phyloP scores from a whole-genome alignment of 2,113 vertebrate species.

The Psilopsiagon aurifrons region DNA sequence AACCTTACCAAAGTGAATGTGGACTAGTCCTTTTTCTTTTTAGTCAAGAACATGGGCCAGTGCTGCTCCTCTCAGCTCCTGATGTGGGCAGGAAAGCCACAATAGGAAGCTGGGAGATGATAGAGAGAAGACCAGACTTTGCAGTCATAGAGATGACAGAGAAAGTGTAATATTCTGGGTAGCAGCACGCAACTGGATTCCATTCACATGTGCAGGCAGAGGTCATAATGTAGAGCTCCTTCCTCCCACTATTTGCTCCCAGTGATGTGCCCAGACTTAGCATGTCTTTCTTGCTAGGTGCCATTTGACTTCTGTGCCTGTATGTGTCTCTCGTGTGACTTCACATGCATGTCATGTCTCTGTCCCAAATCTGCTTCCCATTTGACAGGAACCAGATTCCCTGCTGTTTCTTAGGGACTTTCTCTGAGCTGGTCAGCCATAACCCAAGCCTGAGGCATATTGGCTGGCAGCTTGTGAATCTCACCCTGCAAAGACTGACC shows the following conservation, averaged over 20 bases:
- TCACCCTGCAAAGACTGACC: constrained; percentile 51
- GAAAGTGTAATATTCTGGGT: neutral
- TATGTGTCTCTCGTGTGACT: neutral
- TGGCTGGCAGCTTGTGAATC: constrained; percentile 48
- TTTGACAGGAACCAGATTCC: constrained; percentile 11
- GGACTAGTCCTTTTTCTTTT: neutral
- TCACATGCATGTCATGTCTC: fast-evolving
- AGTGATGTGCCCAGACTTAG: fast-evolving
- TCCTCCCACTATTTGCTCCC: fast-evolving
- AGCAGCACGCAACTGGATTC: neutral
- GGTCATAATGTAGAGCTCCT: neutral
- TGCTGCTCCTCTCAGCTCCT: neutral
- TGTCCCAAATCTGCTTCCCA: neutral
- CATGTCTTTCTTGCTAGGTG: neutral
- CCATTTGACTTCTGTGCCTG: neutral
- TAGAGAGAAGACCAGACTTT: neutral
- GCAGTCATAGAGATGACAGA: neutral
- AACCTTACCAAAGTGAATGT: neutral
- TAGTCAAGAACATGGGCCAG: neutral
- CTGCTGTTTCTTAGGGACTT: constrained; percentile 43
- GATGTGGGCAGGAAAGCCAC: neutral
- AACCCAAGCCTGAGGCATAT: neutral
- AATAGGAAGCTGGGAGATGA: neutral
- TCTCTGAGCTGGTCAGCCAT: constrained; percentile 9
- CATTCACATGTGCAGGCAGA: neutral